phyloP scores from a whole-genome alignment of 2,888 invertebrate genomes.

The Plusia festucae region DNA sequence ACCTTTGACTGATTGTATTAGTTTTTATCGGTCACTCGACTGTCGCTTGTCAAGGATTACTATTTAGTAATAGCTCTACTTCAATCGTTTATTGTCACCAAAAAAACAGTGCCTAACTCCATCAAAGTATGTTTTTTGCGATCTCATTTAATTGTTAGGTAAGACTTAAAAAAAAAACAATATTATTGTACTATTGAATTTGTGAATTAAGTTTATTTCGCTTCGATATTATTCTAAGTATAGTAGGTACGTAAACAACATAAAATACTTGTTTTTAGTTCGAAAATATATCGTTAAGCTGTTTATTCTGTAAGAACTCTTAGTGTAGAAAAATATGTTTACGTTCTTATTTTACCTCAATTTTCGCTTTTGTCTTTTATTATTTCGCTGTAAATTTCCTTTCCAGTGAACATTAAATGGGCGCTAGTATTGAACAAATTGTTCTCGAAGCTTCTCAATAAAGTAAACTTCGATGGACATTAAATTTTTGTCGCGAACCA shows the following conservation, averaged over 20 bases:
- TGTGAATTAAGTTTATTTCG: too few relatives aligned
- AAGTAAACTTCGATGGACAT: slow-evolving; percentile 21
- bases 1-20: not conserved
- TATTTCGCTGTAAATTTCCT: slow-evolving; percentile 27
- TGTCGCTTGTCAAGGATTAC: not conserved
- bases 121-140: too few relatives aligned
- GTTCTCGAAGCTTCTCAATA: slow-evolving; percentile 38
- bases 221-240: too few relatives aligned
- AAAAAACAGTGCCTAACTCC: too few relatives aligned
- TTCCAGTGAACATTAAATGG: slow-evolving; percentile 31
- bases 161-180: too few relatives aligned
- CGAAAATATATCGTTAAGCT: not conserved
- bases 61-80: too few relatives aligned
- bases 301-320: not conserved
- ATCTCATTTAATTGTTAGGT: too few relatives aligned
- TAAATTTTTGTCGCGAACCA: slow-evolving; percentile 40
- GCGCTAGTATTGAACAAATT: slow-evolving; percentile 30
- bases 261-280: not conserved
- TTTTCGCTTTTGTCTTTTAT: slow-evolving; percentile 34
- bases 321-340: not conserved
- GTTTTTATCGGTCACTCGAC: not conserved
- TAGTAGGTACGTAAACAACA: too few relatives aligned
- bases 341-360: not conserved
- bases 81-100: too few relatives aligned
- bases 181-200: too few relatives aligned